Percentiles rank a stretch among this genome's conserved stretches.
Evolutionary conservation across 2,888 invertebrate species (phyloP).

Genomic region (Hemicrepidius hirtus): DNA sequence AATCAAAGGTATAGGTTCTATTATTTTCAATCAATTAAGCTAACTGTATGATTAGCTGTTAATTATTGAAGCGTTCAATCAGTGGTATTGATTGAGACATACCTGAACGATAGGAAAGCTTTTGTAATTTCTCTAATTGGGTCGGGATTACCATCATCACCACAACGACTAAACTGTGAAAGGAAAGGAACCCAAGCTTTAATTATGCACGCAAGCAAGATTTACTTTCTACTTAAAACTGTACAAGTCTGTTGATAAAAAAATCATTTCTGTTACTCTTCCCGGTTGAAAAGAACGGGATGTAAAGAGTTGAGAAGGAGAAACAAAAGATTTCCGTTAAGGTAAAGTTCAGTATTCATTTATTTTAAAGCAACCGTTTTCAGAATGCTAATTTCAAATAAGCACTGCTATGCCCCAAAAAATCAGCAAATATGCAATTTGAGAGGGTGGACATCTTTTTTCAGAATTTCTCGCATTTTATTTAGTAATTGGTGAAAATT

Average conservation of each 20-base stretch:
- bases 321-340: not conserved
- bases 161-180: constrained; percentile 8
- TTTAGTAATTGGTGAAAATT: no score
- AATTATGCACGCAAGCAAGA: constrained; percentile 5
- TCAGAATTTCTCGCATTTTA: no score
- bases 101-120: not conserved
- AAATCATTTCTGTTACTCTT: not conserved
- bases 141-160: constrained; percentile 5
- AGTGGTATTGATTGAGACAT: not conserved
- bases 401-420: no score
- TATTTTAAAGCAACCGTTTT: not conserved
- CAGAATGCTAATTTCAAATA: not conserved
- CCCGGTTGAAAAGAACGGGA: not conserved
- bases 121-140: constrained; percentile 18
- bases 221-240: not conserved
- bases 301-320: not conserved
- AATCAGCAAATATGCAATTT: no score
- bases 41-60: not conserved
- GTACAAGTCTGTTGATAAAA: not conserved
- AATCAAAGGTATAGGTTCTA: no score
- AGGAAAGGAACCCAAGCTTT: constrained; percentile 1
- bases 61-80: not conserved
- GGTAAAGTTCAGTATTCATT: not conserved
- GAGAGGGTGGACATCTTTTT: no score
- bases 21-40: no score